Evolutionary conservation across 2,113 vertebrate genomes (phyloP), one percentile per base, ranked within the genome.

Genomic region (Chaetops frenatus): DNA sequence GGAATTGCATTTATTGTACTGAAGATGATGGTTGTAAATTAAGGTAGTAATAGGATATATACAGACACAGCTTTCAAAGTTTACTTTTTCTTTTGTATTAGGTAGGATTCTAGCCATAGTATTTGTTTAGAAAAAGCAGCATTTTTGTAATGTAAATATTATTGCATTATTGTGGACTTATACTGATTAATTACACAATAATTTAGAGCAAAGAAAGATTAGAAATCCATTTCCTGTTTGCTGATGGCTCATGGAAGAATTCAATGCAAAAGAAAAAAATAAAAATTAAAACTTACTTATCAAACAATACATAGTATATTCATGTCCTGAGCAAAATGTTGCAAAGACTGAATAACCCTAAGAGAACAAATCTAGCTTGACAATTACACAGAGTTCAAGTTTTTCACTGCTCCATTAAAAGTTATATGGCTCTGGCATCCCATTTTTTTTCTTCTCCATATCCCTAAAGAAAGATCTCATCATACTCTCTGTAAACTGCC

Each of bases 391-490:
- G 10, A 35, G 7, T 29, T 53, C 10, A 70, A 58, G 3, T 25
- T 74, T 77, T 82, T 82, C 33, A 48, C 11, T 24, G 3, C 27
- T 83, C 7, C 42, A 62, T 88, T 78, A 33, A 61, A 72, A 73
- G 21, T 11, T 21, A 29, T 29, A 17, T 11, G 13, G 4, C 20
- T 65, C 57, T 73, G 15, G 5, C 44, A 17, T 20, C 6, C 23
- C 14, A n/a, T 33, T 31, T 27, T 31, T 40, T 33, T 31, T 4
- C 1, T 7, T 5, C 4, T 7, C 4, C 16, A 2, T 27, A 11
- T 54, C 3, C 27, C 3, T n/a, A 11, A 28, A 42, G 38, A 31
- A 62, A 84, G 81, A 51, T 40, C 56, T 14, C 38, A 35, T 29
- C 17, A 33, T 56, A 27, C 10, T 36, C 28, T 80, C 29, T 67